Evolutionary conservation across 1,140 invertebrate species (phyloP).

Genomic region (Pomacea maculata): DNA sequence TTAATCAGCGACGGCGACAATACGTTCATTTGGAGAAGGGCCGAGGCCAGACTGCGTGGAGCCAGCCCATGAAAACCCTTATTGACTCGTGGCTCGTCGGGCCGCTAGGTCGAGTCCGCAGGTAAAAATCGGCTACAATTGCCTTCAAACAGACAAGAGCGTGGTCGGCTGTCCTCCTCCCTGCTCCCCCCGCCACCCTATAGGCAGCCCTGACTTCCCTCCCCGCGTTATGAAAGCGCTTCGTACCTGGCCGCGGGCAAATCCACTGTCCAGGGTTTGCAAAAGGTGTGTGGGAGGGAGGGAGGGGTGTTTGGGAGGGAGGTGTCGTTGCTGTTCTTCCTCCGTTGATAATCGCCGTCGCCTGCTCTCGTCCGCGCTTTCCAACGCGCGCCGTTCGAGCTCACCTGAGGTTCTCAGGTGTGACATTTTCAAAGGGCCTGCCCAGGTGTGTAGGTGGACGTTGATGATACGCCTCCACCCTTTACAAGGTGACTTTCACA

Average conservation of each 20-base stretch:
- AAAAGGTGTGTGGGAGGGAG: too few species aligned
- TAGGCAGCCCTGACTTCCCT: slow-evolving; percentile 11
- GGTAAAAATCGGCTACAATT: slow-evolving; percentile 10
- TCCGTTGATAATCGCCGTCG: too few species aligned
- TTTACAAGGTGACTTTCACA: too few species aligned
- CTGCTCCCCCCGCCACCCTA: neutral
- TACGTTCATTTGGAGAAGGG: slow-evolving; percentile 15
- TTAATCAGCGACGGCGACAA: slow-evolving; percentile 8
- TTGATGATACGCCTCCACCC: too few species aligned
- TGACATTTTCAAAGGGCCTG: too few species aligned
- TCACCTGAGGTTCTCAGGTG: too few species aligned
- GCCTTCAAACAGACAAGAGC: slow-evolving; percentile 11
- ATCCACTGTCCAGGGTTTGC: too few species aligned
- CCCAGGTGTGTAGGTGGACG: too few species aligned
- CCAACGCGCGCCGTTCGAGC: too few species aligned
- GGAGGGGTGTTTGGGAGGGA: too few species aligned
- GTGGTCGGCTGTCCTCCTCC: neutral
- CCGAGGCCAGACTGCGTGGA: slow-evolving; percentile 4
- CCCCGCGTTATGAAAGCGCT: slow-evolving; percentile 3
- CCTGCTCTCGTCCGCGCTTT: too few species aligned
- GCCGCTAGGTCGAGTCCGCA: neutral
- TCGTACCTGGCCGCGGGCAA: neutral
- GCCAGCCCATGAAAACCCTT: neutral
- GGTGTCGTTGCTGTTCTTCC: too few species aligned
- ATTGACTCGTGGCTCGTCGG: neutral